Percentiles rank a stretch among this genome's conserved stretches.
These are phyloP conservation scores for Notoglanidium macrostoma DNA, from an alignment of 2,797 vertebrate genomes.

Conservation along the genomic window DNA sequence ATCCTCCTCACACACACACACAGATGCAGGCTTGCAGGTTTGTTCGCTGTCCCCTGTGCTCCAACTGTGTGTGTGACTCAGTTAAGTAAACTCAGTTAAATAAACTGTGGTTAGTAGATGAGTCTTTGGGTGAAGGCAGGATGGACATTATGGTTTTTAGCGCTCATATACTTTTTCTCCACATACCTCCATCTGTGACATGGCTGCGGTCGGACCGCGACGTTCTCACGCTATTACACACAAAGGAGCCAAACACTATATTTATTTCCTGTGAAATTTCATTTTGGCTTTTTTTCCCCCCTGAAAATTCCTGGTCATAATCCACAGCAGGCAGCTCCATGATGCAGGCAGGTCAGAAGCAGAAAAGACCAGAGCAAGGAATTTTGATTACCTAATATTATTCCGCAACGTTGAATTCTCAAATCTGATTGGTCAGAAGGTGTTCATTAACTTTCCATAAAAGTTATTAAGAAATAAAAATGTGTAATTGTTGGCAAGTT, in stretches of 20 bases:
- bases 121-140: conserved; percentile 24
- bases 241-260: not conserved
- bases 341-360: not conserved
- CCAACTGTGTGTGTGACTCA: conserved; percentile 20
- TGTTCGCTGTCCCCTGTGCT: conserved; percentile 15
- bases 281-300: not conserved
- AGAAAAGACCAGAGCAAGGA: not conserved
- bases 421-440: not conserved
- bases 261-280: not conserved
- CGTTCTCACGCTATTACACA: not conserved
- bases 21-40: conserved; percentile 18
- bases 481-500: no score
- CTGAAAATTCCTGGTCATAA: not conserved
- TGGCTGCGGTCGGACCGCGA: not conserved
- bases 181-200: not conserved
- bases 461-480: no score
- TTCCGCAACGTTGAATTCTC: not conserved
- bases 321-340: not conserved
- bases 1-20: not conserved
- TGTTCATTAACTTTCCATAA: not conserved
- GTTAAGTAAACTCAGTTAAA: conserved; percentile 39
- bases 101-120: conserved; percentile 36
- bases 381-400: not conserved
- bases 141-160: conserved; percentile 19
- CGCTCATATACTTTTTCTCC: conserved; percentile 13